Evolutionary conservation across 2,888 invertebrate species (phyloP), one percentile per base, ranked within the genome.

Genomic region (Gryllus longicercus): DNA sequence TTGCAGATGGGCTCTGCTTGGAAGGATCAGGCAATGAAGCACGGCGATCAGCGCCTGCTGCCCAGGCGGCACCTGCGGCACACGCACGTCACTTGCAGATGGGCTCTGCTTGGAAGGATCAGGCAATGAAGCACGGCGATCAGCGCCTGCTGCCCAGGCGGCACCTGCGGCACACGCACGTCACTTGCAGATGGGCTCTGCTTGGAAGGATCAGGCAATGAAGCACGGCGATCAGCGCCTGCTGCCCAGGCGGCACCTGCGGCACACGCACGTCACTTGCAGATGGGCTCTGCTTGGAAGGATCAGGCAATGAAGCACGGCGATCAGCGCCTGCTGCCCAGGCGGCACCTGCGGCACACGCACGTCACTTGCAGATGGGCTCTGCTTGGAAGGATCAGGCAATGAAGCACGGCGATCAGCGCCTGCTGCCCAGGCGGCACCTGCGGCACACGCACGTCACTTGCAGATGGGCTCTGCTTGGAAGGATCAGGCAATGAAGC

Each of bases 1-100:
- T 38, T 38, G 8, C 8, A 8, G 8, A 38, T 8, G 38, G 38
- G 38, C 8, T 38, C 38, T 38, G 8, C 38, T 38, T 38, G 5
- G 1, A 38, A 8, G 8, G 8, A 38, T 38, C 8, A 38, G 0
- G 38, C 0, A 38, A n/a, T n/a, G n/a, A n/a, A n/a, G 91, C 78
- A 96, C 95, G 82, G 94, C 92, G 86, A 96, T 95, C 85, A 96
- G 89, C 50, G 96, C 96, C 87, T 95, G 95, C 88, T 95, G 95
- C 84, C 96, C 96, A 85, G 92, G 91, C 82, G 96, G 95, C 84
- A 49, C 63, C 63, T 63, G 63, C 63, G 63, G 3, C 14, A 63
- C 63, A 63, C 63, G 12, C 63, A 11, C 63, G 5, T 38, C 38
- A 38, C 38, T 38, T 38, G 8, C 8, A 8, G 8, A 38, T 8